These are phyloP conservation scores for Sus cebifrons DNA, from an alignment of 2,797 vertebrate species.

Conservation along the genomic window DNA sequence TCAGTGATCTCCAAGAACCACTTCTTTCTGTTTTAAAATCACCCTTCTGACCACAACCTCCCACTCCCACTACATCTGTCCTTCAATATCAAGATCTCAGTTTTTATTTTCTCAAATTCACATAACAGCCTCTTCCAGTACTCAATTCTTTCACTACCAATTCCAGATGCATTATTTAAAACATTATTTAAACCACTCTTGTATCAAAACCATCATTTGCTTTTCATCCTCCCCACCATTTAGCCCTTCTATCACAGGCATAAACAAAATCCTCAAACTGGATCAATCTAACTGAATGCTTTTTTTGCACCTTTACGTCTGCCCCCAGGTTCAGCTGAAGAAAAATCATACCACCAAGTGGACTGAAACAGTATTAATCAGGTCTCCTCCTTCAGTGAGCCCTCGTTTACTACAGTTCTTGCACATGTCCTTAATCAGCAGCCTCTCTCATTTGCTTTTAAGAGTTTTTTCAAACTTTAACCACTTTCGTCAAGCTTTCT, in stretches of 20 bases:
- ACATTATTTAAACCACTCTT: conserved; percentile 31
- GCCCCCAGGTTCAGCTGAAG: neutral
- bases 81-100: neutral
- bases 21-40: conserved; percentile 39
- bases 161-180: conserved; percentile 24
- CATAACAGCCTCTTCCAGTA: neutral
- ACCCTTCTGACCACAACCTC: neutral
- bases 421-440: neutral
- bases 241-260: neutral
- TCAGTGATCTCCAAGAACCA: neutral
- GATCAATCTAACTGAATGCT: neutral
- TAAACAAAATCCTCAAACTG: conserved; percentile 6
- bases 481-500: neutral
- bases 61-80: neutral
- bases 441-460: neutral
- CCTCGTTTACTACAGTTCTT: neutral
- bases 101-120: neutral
- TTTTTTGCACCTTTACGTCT: conserved; percentile 7
- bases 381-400: neutral
- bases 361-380: neutral
- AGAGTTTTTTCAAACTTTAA: neutral
- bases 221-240: neutral
- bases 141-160: conserved; percentile 8
- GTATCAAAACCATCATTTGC: neutral
- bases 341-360: conserved; percentile 12